Percentiles rank a stretch among this genome's conserved stretches.
These are phyloP conservation scores for Philopedon plagiatum DNA, from an alignment of 2,888 invertebrate species.

Conservation along the genomic window DNA sequence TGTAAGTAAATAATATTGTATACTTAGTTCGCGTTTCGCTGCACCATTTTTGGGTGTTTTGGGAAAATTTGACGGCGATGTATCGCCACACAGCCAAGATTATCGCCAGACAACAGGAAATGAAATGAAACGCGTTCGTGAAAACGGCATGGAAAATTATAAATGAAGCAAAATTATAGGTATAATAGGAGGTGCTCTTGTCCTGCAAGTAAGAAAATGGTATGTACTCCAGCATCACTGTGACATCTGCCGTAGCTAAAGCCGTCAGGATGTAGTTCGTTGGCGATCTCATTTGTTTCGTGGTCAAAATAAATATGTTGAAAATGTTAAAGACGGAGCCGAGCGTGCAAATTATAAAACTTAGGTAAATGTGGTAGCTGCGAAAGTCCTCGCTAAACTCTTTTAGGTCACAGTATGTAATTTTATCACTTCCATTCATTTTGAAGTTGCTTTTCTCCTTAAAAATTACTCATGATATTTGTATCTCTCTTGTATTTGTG, in stretches of 20 bases:
- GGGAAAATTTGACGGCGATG: slow-evolving; percentile 86
- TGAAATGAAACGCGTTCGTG: slow-evolving; percentile 89
- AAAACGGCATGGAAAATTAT: slow-evolving; percentile 92
- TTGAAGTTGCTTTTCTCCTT: not conserved
- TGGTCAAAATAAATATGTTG: slow-evolving; percentile 93
- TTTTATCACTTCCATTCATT: slow-evolving; percentile 49
- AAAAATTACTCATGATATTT: not conserved
- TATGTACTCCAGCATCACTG: slow-evolving; percentile 96
- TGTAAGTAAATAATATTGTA: slow-evolving; percentile 84
- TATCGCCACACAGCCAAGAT: slow-evolving; percentile 94
- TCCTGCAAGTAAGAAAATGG: slow-evolving; percentile 86
- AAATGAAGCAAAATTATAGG: slow-evolving; percentile 85
- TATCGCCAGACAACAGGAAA: slow-evolving; percentile 93
- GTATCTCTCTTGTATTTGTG: no score
- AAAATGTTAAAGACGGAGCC: slow-evolving; percentile 91
- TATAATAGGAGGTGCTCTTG: slow-evolving; percentile 72
- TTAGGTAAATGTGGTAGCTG: slow-evolving; percentile 86
- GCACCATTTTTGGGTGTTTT: slow-evolving; percentile 86
- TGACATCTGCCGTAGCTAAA: slow-evolving; percentile 90
- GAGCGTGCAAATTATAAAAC: slow-evolving; percentile 88
- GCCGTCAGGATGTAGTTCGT: slow-evolving; percentile 93
- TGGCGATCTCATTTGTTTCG: slow-evolving; percentile 90
- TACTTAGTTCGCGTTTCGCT: slow-evolving; percentile 82
- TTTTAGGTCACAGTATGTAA: slow-evolving; percentile 69
- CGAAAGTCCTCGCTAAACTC: slow-evolving; percentile 78